Percentiles rank a stretch among this genome's conserved stretches.
These are phyloP conservation scores for Arizona elegans DNA, from an alignment of 2,113 vertebrate genomes.

Conservation along the genomic window DNA sequence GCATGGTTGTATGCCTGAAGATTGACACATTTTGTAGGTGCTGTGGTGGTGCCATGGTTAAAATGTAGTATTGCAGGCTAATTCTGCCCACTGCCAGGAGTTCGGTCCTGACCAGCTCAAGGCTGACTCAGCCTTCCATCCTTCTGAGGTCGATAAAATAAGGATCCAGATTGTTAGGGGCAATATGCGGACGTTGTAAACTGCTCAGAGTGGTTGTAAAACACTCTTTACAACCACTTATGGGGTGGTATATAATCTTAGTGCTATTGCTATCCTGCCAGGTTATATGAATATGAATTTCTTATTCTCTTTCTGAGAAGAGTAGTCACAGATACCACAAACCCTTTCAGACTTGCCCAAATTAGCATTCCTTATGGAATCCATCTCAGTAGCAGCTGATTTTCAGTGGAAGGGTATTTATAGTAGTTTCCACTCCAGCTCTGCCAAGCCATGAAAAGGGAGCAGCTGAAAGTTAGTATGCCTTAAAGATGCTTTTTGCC, in stretches of 20 bases:
- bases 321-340: neutral
- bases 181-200: neutral
- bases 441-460: slow-evolving; percentile 2
- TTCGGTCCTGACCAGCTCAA: neutral
- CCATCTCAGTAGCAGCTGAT: neutral
- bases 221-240: neutral
- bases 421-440: slow-evolving; percentile 4
- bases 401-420: neutral
- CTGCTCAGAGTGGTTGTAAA: neutral
- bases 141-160: neutral
- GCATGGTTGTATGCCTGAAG: neutral
- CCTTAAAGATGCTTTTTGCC: neutral
- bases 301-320: neutral
- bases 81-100: neutral
- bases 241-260: neutral
- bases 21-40: neutral
- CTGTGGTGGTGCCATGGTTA: neutral
- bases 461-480: neutral
- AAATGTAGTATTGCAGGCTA: neutral
- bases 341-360: neutral
- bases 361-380: neutral
- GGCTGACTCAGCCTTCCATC: neutral
- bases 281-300: neutral
- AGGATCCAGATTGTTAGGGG: neutral
- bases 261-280: neutral